These are phyloP conservation scores for Tamandua tetradactyla DNA, from an alignment of 2,797 vertebrate species.

Conservation along the genomic window DNA sequence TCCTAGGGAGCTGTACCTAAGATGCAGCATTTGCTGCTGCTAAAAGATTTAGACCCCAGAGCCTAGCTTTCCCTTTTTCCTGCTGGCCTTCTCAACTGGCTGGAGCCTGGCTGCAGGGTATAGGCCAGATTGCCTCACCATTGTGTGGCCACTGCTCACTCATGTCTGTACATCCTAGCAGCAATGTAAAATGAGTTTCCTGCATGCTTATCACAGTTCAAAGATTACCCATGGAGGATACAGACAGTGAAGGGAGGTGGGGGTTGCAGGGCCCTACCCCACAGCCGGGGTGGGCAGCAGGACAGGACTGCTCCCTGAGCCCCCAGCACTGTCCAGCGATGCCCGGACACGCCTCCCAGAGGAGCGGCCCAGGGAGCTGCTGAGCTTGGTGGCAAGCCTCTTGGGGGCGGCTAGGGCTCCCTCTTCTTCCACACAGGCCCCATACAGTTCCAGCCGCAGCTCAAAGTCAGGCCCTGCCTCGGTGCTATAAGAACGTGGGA, in stretches of 20 bases:
- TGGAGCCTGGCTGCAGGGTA: neutral
- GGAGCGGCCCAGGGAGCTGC: slow-evolving; percentile 94
- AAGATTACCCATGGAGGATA: neutral
- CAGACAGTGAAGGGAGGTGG: neutral
- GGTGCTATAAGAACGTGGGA: slow-evolving; percentile 80
- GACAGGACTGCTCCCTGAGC: slow-evolving; percentile 88
- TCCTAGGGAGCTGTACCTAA: neutral
- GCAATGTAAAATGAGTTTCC: neutral
- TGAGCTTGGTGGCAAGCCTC: slow-evolving; percentile 94
- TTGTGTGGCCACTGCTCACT: neutral
- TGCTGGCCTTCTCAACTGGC: neutral
- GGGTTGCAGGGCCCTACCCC: slow-evolving; percentile 86
- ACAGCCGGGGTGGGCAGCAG: slow-evolving; percentile 90
- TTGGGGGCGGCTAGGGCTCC: slow-evolving; percentile 90
- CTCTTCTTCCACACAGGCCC: slow-evolving; percentile 93
- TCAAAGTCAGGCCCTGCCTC: slow-evolving; percentile 92
- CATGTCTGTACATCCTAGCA: neutral
- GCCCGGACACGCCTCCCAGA: slow-evolving; percentile 91
- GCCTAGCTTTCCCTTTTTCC: neutral
- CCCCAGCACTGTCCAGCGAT: slow-evolving; percentile 90
- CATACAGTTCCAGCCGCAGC: slow-evolving; percentile 93
- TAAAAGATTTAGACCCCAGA: neutral
- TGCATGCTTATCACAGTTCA: neutral
- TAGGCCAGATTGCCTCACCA: neutral
- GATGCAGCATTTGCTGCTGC: neutral